These are phyloP conservation scores for Patiria miniata DNA, from an alignment of 35 echinoderm and acorn worm species.

Conservation along the genomic window DNA sequence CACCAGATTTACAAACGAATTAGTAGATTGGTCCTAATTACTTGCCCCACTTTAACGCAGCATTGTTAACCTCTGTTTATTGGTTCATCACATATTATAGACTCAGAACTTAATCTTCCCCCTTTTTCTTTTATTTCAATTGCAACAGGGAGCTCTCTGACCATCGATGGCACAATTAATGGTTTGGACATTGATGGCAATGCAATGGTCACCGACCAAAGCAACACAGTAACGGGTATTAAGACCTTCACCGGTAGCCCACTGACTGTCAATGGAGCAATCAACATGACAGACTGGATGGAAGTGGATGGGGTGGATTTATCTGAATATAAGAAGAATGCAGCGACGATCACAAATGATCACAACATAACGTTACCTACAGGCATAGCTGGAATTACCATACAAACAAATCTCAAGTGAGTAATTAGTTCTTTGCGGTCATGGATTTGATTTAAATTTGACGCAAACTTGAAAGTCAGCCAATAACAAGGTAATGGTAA, in stretches of 20 bases:
- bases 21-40: too few species aligned
- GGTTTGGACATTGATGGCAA: slow-evolving; percentile 49
- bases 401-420: slow-evolving; percentile 44
- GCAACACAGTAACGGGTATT: slow-evolving; percentile 51
- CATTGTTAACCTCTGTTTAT: too few species aligned
- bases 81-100: too few species aligned
- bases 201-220: slow-evolving; percentile 60
- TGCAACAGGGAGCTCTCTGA: not conserved
- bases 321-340: slow-evolving; percentile 39
- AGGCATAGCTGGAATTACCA: not conserved
- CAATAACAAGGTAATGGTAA: too few species aligned
- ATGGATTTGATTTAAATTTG: too few species aligned
- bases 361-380: slow-evolving; percentile 11
- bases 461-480: too few species aligned
- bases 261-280: not conserved
- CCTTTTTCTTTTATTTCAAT: too few species aligned
- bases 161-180: slow-evolving; percentile 61
- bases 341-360: slow-evolving; percentile 28
- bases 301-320: slow-evolving; percentile 60
- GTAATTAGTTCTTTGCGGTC: slow-evolving; percentile 4
- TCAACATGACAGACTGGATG: slow-evolving; percentile 36
- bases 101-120: too few species aligned
- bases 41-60: too few species aligned
- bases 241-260: slow-evolving; percentile 57
- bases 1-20: too few species aligned